Percentiles rank a stretch among this genome's conserved stretches.
Evolutionary conservation across 2,797 vertebrate genomes (phyloP).

Genomic region (Crax fasciolata): DNA sequence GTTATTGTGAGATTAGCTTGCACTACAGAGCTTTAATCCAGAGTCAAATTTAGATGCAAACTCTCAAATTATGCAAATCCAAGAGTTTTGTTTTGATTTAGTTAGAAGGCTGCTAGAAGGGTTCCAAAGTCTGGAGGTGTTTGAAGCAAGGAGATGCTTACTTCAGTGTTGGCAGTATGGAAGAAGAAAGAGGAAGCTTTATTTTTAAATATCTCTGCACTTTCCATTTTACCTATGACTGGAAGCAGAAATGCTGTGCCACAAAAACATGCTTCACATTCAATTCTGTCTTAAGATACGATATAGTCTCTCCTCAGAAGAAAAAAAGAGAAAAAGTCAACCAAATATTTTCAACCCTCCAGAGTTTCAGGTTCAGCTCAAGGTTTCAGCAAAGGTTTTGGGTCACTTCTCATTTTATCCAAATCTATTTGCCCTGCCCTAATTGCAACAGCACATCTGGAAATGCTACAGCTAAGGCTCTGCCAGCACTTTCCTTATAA

Average conservation of each 20-base stretch:
- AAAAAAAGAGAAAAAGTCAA: neutral
- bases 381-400: slow-evolving; percentile 26
- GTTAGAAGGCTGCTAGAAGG: neutral
- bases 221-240: neutral
- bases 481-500: slow-evolving; percentile 60
- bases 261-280: neutral
- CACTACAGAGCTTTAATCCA: neutral
- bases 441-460: slow-evolving; percentile 70
- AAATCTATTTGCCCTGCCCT: slow-evolving; percentile 29
- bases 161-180: fast-evolving
- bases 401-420: slow-evolving; percentile 54
- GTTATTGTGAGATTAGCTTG: neutral
- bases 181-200: neutral
- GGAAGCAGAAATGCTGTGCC: neutral
- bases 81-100: neutral
- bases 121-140: neutral
- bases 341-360: neutral
- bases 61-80: neutral
- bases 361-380: slow-evolving; percentile 17
- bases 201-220: neutral
- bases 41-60: neutral
- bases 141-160: neutral
- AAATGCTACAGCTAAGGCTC: slow-evolving; percentile 54
- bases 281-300: neutral
- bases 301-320: neutral